phyloP scores from a whole-genome alignment of 1,140 invertebrate species.

The Drepana arcuata region DNA sequence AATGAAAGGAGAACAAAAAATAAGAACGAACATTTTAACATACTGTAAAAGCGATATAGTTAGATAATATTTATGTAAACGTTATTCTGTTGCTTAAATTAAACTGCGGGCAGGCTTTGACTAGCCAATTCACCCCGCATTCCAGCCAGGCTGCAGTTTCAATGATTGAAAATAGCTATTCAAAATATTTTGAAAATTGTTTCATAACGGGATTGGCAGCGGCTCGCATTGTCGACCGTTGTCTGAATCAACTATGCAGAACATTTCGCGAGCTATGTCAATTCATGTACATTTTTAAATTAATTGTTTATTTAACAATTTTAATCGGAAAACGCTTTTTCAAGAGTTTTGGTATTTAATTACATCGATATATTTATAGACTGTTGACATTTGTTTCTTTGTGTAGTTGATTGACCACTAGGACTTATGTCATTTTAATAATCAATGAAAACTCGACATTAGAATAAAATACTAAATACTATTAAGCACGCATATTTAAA shows the following conservation, averaged over 20 bases:
- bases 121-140: slow-evolving; percentile 45
- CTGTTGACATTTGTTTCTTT: slow-evolving; percentile 8
- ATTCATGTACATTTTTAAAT: slow-evolving; percentile 25
- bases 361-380: background rate
- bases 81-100: too few relatives aligned
- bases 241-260: slow-evolving; percentile 38
- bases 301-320: slow-evolving; percentile 7
- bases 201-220: slow-evolving; percentile 52
- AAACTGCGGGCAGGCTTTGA: too few relatives aligned
- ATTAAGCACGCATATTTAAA: too few relatives aligned
- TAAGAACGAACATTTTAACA: too few relatives aligned
- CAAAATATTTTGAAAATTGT: slow-evolving; percentile 71
- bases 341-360: too few relatives aligned
- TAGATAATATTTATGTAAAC: slow-evolving; percentile 7
- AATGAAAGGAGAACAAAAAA: too few relatives aligned
- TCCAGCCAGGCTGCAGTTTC: slow-evolving; percentile 56
- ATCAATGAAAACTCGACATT: too few relatives aligned
- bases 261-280: slow-evolving; percentile 47
- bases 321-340: background rate
- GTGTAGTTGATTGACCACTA: too few relatives aligned
- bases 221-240: slow-evolving; percentile 35
- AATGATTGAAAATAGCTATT: slow-evolving; percentile 69
- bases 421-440: too few relatives aligned
- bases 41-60: too few relatives aligned
- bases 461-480: too few relatives aligned